Conservation (phyloP, 2,113 vertebrate genomes). For the Haliaeetus leucogaster region DNA sequence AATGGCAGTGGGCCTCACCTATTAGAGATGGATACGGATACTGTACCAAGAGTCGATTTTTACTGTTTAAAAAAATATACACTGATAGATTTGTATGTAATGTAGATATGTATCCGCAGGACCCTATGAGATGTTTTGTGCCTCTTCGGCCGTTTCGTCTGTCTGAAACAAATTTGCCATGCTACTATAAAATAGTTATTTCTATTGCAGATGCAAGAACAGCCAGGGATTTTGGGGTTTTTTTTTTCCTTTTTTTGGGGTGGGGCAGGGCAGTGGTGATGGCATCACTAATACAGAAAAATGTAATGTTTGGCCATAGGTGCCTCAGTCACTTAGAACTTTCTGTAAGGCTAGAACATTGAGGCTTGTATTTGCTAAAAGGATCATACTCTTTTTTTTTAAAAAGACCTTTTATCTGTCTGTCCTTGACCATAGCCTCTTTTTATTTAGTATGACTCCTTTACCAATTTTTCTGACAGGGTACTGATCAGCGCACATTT, state of each 20-base stretch:
- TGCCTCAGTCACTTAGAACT: neutral
- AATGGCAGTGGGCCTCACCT: neutral
- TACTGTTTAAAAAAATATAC: neutral
- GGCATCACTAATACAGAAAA: neutral
- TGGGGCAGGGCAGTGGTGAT: fast-evolving
- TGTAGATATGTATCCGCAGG: neutral
- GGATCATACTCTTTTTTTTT: neutral
- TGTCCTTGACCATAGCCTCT: neutral
- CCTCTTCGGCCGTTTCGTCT: neutral
- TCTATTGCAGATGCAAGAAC: neutral
- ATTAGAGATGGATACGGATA: neutral
- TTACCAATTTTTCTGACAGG: neutral
- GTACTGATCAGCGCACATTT: neutral
- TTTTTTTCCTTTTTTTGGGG: fast-evolving
- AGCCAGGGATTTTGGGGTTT: neutral
- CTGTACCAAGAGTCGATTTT: neutral
- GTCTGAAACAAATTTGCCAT: neutral
- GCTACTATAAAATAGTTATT: neutral
- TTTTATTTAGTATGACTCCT: neutral
- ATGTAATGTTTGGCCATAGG: neutral
- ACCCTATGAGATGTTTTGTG: neutral
- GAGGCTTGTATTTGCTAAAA: neutral
- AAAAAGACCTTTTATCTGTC: neutral
- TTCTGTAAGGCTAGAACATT: neutral
- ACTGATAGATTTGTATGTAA: neutral